Evolutionary conservation across 2,888 invertebrate species (phyloP).

Genomic region (Apamea sordens): DNA sequence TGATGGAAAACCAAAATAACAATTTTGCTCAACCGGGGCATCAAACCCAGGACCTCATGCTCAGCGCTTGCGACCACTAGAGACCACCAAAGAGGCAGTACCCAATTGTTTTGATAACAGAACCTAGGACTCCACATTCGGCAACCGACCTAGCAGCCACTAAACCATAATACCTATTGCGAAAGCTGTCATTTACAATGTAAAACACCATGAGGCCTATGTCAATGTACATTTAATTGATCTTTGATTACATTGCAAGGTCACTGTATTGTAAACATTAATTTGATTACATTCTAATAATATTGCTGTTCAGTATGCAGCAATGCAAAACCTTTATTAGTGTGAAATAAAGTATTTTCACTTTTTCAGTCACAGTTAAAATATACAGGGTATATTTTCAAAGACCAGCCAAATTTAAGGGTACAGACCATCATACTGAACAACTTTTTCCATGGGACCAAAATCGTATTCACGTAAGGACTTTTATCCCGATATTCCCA

Average conservation of each 20-base stretch:
- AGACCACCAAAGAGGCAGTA: neutral
- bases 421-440: too few species aligned
- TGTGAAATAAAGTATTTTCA: slow-evolving; percentile 25
- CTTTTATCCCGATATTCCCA: too few species aligned
- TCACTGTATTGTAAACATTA: slow-evolving; percentile 34
- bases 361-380: neutral
- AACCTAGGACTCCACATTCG: neutral
- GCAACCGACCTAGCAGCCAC: neutral
- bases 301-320: neutral
- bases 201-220: neutral
- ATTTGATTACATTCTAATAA: slow-evolving; percentile 39
- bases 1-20: too few species aligned
- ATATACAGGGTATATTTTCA: neutral
- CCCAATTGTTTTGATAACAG: neutral
- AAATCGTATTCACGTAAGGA: too few species aligned
- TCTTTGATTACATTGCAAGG: slow-evolving; percentile 32
- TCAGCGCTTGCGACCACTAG: neutral
- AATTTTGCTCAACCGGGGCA: neutral
- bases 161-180: neutral
- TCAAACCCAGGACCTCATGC: neutral
- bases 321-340: neutral
- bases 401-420: too few species aligned
- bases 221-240: slow-evolving; percentile 17
- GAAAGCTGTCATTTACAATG: slow-evolving; percentile 1
- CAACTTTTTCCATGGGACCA: too few species aligned